A percentile compares a stretch with the other conserved stretches of the same genome.
These are phyloP conservation scores for Lithophane ornitopus DNA, from an alignment of 2,888 invertebrate genomes.

Conservation along the genomic window DNA sequence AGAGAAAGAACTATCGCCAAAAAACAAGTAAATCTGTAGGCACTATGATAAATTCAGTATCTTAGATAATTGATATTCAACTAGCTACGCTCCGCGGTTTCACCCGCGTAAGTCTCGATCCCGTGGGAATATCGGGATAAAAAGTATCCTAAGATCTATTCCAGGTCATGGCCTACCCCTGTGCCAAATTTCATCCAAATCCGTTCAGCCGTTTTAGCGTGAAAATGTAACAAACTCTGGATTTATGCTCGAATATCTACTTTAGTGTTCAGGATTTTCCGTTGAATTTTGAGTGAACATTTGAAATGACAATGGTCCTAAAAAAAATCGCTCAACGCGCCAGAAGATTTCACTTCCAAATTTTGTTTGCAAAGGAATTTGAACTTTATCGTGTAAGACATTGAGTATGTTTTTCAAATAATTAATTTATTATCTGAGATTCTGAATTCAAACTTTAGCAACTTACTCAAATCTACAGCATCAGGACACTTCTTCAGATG, in stretches of 20 bases:
- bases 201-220: too few species aligned
- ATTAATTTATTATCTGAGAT: background rate
- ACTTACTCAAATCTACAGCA: slow-evolving; percentile 79
- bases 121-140: too few species aligned
- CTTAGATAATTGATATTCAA: background rate
- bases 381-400: background rate
- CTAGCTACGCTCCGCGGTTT: too few species aligned
- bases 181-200: too few species aligned
- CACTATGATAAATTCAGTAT: background rate
- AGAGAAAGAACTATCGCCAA: background rate
- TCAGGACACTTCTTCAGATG: slow-evolving; percentile 80
- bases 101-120: too few species aligned
- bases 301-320: background rate
- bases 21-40: background rate
- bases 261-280: background rate
- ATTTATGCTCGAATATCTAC: background rate
- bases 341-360: too few species aligned
- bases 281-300: background rate
- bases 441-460: background rate
- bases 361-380: background rate
- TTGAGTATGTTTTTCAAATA: background rate
- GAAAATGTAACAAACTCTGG: too few species aligned
- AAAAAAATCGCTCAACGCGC: background rate
- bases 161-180: too few species aligned
- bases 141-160: too few species aligned